Evolutionary conservation across 2,797 vertebrate genomes (phyloP), one percentile per base, ranked within the genome.

Genomic region (Todus mexicanus): DNA sequence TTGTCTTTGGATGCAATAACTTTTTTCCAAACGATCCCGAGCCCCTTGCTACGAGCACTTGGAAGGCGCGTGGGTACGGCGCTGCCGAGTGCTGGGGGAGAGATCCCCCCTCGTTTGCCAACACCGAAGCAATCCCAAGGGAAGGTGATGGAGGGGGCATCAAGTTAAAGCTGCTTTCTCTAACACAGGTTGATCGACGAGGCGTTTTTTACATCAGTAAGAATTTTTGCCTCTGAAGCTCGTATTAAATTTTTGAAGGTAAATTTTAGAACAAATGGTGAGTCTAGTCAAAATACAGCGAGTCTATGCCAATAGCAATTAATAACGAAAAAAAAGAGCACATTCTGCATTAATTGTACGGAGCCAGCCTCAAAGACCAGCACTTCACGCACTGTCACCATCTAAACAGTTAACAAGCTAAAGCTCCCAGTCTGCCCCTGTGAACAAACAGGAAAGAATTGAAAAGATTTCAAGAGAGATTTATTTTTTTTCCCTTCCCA

Each of bases 391-490:
- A 45, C 57, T 73, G 50, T 26, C 80, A 61, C 47, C 59, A 56
- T 16, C 61, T 79, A 42, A 88, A 87, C 40, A 66, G 76, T 84
- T 87, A 81, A 89, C 71, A 71, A 71, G 50, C 76, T 61, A 37
- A 59, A 69, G 74, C 72, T 79, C 54, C 51, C 37, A 5, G 25
- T 75, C 68, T 78, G 57, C 60, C 68, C 61, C 91, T 83, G 31
- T 42, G 84, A 96, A 65, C 89, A 85, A 92, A 94, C 84, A 76
- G 92, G 87, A 94, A 95, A 89, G 89, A 89, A 40, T 4, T 56
- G 66, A 78, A 90, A 86, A 74, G 81, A 54, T 86, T 94, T 87
- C 68, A 66, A 88, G 85, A 50, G 56, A 73, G 7, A 29, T 25
- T 80, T 76, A 40, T 53, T 42, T 64, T 33, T 4, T 6, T 12